A percentile compares a stretch with the other conserved stretches of the same genome.
These are phyloP conservation scores for Nematostella vectensis DNA, from an alignment of 92 coral and sea anemone species.

Conservation along the genomic window DNA sequence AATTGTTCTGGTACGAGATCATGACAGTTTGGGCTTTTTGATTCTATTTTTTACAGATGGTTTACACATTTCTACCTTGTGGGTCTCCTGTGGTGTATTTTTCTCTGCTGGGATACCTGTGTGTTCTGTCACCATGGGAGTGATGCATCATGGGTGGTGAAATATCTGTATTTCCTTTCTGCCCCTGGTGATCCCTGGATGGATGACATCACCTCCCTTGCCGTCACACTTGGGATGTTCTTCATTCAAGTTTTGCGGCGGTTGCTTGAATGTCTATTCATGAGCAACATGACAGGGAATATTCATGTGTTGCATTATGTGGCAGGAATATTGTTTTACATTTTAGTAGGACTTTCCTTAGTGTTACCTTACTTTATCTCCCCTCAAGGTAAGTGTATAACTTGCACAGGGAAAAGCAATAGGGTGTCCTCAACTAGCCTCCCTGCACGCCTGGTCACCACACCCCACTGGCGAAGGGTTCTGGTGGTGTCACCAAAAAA, in stretches of 20 bases:
- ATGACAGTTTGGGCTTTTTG: too few species aligned
- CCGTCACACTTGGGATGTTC: slow-evolving; percentile 54
- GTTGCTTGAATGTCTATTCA: slow-evolving; percentile 63
- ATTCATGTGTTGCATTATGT: slow-evolving; percentile 71
- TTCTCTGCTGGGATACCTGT: not conserved
- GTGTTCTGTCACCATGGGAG: slow-evolving; percentile 6
- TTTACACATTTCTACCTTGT: slow-evolving; percentile 74
- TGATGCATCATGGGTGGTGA: slow-evolving; percentile 8
- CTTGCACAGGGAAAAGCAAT: too few species aligned
- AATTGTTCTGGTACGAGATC: too few species aligned
- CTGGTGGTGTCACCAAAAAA: too few species aligned
- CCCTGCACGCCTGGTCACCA: too few species aligned
- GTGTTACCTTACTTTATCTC: slow-evolving; percentile 32
- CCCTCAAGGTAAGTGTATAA: too few species aligned
- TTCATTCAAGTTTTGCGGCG: slow-evolving; percentile 70
- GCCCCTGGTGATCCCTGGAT: too few species aligned
- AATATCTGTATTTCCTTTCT: slow-evolving; percentile 7
- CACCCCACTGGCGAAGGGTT: too few species aligned
- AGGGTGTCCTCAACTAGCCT: too few species aligned
- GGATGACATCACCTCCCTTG: slow-evolving; percentile 9
- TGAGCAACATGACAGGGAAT: slow-evolving; percentile 69
- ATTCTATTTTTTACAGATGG: slow-evolving; percentile 49
- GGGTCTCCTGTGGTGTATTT: slow-evolving; percentile 25
- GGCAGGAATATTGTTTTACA: slow-evolving; percentile 60
- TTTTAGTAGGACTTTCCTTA: slow-evolving; percentile 56